Evolutionary conservation across 2,888 invertebrate species (phyloP), one percentile per base, ranked within the genome.

Genomic region (Cataglyphis rosenhaueri): DNA sequence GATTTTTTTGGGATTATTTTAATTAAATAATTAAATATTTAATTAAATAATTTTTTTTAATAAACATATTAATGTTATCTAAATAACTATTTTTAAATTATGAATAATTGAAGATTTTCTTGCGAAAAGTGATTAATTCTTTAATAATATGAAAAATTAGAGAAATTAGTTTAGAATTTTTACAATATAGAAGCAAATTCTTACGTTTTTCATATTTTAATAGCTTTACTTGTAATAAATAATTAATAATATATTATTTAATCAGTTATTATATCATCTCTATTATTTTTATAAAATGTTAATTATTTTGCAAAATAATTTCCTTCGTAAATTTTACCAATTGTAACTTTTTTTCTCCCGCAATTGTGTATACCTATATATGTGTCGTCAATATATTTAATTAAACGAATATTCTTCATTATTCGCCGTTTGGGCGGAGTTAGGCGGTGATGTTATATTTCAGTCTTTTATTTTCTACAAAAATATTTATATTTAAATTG

Each of bases 361-460:
- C 78, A 35, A 48, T 44, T 59, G 52, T 6, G 38, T 38, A 4
- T 48, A 48, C 4, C 12, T 8, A 29, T 15, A 15, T 18, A 48
- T 48, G 6, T 10, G 8, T 44, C 21, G 25, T 55, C 10, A 21
- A 21, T 41, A 12, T 41, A 29, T 79, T 78, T 71, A 71, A 79
- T 71, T 44, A 15, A 71, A 59, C 59, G 61, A 71, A 48, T 61
- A 71, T 35, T 79, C 21, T 71, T 61, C 1, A 79, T 71, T 61
- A 61, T 12, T 61, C 8, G 35, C 32, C 35, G n/a, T 70, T 75
- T 48, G 62, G 52, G 18, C 1, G 6, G 4, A n/a, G 1, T 29
- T 52, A 48, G 21, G n/a, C 29, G 25, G 5, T 48, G 66, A 35
- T 2, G 8, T 18, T 32, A 59, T 32, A 59, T 61, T 61, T 48